Evolutionary conservation across 2,888 invertebrate species (phyloP).

Genomic region (Hirtodrosophila alboralis): DNA sequence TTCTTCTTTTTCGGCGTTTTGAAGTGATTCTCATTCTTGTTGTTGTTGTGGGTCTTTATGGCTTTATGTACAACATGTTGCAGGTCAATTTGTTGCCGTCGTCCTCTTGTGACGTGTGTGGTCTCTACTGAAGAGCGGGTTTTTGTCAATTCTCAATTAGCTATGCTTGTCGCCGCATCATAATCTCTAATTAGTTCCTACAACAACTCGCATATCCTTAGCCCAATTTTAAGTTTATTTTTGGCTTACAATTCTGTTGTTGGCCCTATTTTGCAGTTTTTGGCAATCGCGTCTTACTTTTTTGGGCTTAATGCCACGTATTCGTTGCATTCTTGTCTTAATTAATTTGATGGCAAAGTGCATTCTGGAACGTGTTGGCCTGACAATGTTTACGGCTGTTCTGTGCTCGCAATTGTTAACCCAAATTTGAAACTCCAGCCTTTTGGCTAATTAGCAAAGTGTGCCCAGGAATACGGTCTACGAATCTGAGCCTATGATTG

Average conservation of each 20-base stretch:
- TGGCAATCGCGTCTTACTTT: slow-evolving; percentile 7
- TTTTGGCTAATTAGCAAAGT: slow-evolving; percentile 72
- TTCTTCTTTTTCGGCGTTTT: slow-evolving; percentile 54
- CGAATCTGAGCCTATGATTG: slow-evolving; percentile 15
- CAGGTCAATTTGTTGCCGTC: slow-evolving; percentile 72
- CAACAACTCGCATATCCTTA: slow-evolving; percentile 9
- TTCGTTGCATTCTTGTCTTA: slow-evolving; percentile 55
- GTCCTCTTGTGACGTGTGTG: slow-evolving; percentile 56
- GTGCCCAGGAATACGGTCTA: slow-evolving; percentile 45
- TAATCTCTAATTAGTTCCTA: slow-evolving; percentile 71
- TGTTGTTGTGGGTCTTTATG: slow-evolving; percentile 56
- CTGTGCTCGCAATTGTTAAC: slow-evolving; percentile 39
- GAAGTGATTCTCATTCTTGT: slow-evolving; percentile 38
- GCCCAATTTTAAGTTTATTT: slow-evolving; percentile 6
- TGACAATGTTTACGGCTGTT: slow-evolving; percentile 35
- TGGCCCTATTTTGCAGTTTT: slow-evolving; percentile 5
- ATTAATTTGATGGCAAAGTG: slow-evolving; percentile 76
- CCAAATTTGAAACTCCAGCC: slow-evolving; percentile 66
- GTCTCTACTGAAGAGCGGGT: slow-evolving; percentile 34
- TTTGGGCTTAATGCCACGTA: slow-evolving; percentile 36
- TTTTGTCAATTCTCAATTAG: slow-evolving; percentile 26
- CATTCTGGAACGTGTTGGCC: slow-evolving; percentile 42
- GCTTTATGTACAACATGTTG: slow-evolving; percentile 69
- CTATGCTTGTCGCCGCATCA: slow-evolving; percentile 40
- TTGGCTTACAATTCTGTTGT: slow-evolving; percentile 8